Base-by-base conservation (phyloP, 2,113 vertebrate genomes). In the Hyaena hyaena region DNA sequence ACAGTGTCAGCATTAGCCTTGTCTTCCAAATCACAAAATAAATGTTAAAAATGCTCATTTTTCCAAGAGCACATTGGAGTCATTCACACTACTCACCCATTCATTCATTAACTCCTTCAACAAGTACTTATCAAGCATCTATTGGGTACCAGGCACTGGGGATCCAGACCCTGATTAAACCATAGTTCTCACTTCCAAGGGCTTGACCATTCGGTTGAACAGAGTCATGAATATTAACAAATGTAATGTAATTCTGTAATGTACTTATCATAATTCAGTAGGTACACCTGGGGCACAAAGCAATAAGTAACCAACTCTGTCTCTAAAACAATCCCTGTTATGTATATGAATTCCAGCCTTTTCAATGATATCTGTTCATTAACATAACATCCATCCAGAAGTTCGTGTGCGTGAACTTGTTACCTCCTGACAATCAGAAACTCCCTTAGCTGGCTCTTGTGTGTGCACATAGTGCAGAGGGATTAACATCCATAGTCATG, bases 271-370 rank as follows among this genome's bases (percentile, higher is more conserved):
- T 24, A 58, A 63, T 45, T 55, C 90, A 33, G 43, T 63, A 35
- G 73, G 73, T 35, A 68, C 24, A 69, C 88, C 91, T 19, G 87
- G 85, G 95, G 74, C 81, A 76, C 66, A 58, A 33, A 69, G 33
- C n/a, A 77, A 9, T 24, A 43, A 69, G 81, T 26, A 55, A 39
- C 66, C 73, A 31, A 77, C 43, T 24, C 21, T 21, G 43, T 80
- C 12, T 92, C 81, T 77, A 7, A 55, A 84, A 76, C 43, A 31
- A 2, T 73, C 82, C 89, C 53, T 53, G 58, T 50, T 28, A 63
- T 48, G 76, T 45, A 35, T 16, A 11, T 8, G 66, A 65, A 76
- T 35, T 80, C 48, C 65, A 68, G 17, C 15, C 50, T 87, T 74
- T 66, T 61, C 82, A 63, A 31, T 21, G 48, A 39, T 6, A 9